Evolutionary conservation across 2,888 invertebrate genomes (phyloP).

Genomic region (Trissolcus brochymenae): DNA sequence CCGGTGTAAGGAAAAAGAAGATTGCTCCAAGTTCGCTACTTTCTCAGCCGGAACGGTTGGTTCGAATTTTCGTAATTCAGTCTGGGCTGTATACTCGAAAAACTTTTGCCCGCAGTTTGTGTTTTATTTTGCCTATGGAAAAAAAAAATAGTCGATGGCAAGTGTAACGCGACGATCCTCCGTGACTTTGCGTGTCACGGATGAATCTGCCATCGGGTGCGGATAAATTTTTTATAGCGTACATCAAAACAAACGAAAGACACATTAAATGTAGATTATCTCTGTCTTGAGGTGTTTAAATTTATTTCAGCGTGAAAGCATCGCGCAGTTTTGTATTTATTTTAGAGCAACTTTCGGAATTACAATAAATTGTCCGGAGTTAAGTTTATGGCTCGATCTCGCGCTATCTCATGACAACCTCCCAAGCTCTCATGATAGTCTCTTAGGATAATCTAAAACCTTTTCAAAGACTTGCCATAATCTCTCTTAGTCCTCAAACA

Average conservation of each 20-base stretch:
- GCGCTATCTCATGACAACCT: slow-evolving; percentile 24
- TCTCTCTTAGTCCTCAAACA: slow-evolving; percentile 24
- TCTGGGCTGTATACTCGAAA: slow-evolving; percentile 18
- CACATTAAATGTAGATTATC: too few relatives aligned
- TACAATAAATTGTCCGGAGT: slow-evolving; percentile 24
- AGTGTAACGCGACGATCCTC: too few relatives aligned
- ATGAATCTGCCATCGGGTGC: too few relatives aligned
- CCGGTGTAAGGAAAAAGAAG: slow-evolving; percentile 47
- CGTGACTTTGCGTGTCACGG: too few relatives aligned
- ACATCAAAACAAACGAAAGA: too few relatives aligned
- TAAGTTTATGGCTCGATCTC: slow-evolving; percentile 20
- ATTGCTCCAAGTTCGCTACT: slow-evolving; percentile 57
- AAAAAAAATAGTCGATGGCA: too few relatives aligned
- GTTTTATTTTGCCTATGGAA: too few relatives aligned
- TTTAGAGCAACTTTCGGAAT: slow-evolving; percentile 14
- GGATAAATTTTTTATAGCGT: too few relatives aligned
- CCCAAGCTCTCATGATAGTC: slow-evolving; percentile 21
- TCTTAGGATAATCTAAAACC: slow-evolving; percentile 39
- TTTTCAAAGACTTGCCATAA: slow-evolving; percentile 27
- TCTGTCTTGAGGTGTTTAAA: background rate
- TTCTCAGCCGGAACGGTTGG: slow-evolving; percentile 51
- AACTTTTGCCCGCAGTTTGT: too few relatives aligned
- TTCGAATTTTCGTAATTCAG: slow-evolving; percentile 58
- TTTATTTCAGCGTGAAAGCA: background rate
- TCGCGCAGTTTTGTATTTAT: slow-evolving; percentile 1